A percentile compares a stretch with the other conserved stretches of the same genome.
These are phyloP conservation scores for Epinotia bilunana DNA, from an alignment of 2,888 invertebrate genomes.

Conservation along the genomic window DNA sequence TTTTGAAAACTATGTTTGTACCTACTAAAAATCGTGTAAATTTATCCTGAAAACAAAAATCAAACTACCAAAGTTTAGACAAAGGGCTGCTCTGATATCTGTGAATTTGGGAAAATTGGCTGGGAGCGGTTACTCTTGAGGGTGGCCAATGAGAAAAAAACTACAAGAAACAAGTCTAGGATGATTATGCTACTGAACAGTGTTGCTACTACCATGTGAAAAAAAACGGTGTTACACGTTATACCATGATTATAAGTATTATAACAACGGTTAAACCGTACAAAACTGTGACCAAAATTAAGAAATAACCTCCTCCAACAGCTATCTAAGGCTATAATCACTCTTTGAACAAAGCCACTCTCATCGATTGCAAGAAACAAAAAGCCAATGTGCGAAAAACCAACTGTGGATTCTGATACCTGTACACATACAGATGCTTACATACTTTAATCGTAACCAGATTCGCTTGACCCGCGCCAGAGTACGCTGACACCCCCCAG, in stretches of 20 bases:
- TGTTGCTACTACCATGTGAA: too few relatives aligned
- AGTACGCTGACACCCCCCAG: conserved; percentile 42
- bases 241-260: background rate
- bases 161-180: too few relatives aligned
- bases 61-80: too few relatives aligned
- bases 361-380: conserved; percentile 44
- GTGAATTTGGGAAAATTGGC: too few relatives aligned
- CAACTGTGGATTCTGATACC: conserved; percentile 75
- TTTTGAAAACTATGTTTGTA: too few relatives aligned
- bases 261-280: background rate
- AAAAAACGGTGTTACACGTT: too few relatives aligned
- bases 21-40: too few relatives aligned
- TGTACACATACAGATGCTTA: conserved; percentile 53
- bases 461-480: conserved; percentile 50
- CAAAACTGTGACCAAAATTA: background rate
- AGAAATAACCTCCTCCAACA: background rate
- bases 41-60: too few relatives aligned
- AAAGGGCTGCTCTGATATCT: too few relatives aligned
- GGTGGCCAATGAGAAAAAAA: too few relatives aligned
- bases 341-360: conserved; percentile 15
- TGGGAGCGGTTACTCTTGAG: too few relatives aligned
- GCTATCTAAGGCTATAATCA: conserved; percentile 6
- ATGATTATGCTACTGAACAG: too few relatives aligned
- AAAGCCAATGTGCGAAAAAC: conserved; percentile 55
- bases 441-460: conserved; percentile 55